Evolutionary conservation across 2,888 invertebrate genomes (phyloP).

Genomic region (Hoplodrina ambigua): DNA sequence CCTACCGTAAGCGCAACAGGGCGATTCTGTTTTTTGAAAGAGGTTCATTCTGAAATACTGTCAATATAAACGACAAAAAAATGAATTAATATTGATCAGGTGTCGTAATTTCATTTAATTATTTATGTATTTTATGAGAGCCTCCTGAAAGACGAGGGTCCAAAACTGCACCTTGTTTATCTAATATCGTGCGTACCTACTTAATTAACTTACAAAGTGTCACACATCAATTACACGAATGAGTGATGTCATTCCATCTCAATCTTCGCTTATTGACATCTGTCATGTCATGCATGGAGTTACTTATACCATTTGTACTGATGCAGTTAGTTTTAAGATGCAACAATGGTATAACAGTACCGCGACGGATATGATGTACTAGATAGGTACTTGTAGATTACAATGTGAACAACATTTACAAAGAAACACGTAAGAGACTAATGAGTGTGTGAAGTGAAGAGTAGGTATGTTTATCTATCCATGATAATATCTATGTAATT

Average conservation of each 20-base stretch:
- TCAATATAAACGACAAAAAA: no score
- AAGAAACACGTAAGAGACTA: conserved; percentile 49
- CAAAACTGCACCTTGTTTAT: no score
- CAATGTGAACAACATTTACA: conserved; percentile 52
- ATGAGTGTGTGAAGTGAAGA: conserved; percentile 30
- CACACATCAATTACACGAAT: conserved; percentile 44
- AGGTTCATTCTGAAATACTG: no score
- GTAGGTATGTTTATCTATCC: conserved; percentile 16
- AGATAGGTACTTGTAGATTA: conserved; percentile 33
- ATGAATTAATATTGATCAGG: no score
- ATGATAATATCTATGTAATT: conserved; percentile 1
- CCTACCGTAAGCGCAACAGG: no score
- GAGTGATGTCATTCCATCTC: conserved; percentile 52
- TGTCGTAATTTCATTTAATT: no score
- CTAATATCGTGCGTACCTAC: not conserved
- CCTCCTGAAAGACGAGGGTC: no score
- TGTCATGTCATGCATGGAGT: conserved; percentile 39
- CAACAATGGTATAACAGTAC: conserved; percentile 45
- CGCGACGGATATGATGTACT: conserved; percentile 18
- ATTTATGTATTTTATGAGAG: no score
- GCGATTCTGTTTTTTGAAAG: no score
- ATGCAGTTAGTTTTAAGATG: conserved; percentile 32
- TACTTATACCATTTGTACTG: conserved; percentile 10
- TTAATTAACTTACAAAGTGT: conserved; percentile 3
- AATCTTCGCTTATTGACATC: conserved; percentile 48